Evolutionary conservation across 2,888 invertebrate species (phyloP).

Genomic region (Epistrophella euchroma): DNA sequence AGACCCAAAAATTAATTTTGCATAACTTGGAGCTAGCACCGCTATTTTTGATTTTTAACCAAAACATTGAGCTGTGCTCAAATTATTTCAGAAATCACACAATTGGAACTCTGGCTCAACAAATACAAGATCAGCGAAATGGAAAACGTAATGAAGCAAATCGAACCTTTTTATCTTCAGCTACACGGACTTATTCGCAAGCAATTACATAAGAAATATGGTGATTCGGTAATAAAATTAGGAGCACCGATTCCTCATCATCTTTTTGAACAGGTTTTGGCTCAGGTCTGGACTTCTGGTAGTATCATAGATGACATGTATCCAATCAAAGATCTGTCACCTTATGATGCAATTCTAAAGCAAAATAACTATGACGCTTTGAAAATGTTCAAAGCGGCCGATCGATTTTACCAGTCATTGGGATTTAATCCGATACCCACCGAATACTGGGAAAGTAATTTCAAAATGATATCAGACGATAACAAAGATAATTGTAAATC

Average conservation of each 20-base stretch:
- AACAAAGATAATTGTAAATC: conserved; percentile 43
- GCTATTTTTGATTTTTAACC: too few species aligned
- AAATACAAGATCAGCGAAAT: conserved; percentile 84
- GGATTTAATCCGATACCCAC: conserved; percentile 31
- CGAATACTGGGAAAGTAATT: neutral
- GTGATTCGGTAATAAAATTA: conserved; percentile 86
- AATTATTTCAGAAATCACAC: neutral
- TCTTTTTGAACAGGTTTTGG: conserved; percentile 85
- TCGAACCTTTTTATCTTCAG: conserved; percentile 90
- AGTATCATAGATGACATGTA: conserved; percentile 17
- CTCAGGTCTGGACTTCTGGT: conserved; percentile 45
- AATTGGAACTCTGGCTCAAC: neutral
- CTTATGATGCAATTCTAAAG: neutral
- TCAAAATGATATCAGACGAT: neutral
- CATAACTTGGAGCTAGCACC: too few species aligned
- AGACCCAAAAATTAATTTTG: too few species aligned
- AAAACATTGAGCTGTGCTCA: too few species aligned
- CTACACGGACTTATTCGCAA: conserved; percentile 91
- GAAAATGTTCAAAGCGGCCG: conserved; percentile 30
- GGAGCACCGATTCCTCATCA: conserved; percentile 89
- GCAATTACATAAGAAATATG: conserved; percentile 88
- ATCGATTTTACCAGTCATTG: conserved; percentile 42
- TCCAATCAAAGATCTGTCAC: conserved; percentile 5
- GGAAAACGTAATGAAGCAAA: conserved; percentile 87
- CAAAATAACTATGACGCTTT: neutral